Base-by-base conservation (phyloP, 2,797 vertebrate genomes). In the Syncerus caffer region DNA sequence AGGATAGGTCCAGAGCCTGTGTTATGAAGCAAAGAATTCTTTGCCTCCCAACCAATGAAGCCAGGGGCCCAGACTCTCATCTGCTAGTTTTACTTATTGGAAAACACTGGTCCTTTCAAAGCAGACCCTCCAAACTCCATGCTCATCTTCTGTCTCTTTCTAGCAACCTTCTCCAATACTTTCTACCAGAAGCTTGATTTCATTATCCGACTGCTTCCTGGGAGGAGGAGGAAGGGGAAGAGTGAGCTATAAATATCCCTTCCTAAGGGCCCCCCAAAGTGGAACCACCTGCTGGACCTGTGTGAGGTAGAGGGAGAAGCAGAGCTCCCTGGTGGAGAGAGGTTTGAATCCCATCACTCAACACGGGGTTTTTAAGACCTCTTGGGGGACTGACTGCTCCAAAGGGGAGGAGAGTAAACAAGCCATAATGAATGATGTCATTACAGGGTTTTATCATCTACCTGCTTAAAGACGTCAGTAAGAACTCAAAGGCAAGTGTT, bases 241-340 rank as follows among this genome's bases (percentile, higher is more conserved):
- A 2, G 4, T 0, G 8, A 83, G 74, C 87, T 92, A 96, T 96
- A 98, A 98, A 96, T 71, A 80, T 95, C 90, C 92, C 58, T 71
- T 96, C 95, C 90, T 60, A 97, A 98, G 93, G 91, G 92, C 15
- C 47, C 58, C 82, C 89, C 79, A 31, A 97, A 98, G 95, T 86
- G 12, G 80, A 98, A 11, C 53, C 74, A 90, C 60, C 79, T 97
- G 67, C 62, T 57, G 25, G 60, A 89, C 7, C 86, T n/a, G 34
- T 0, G 17, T 34, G 19, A 6, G 79, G n/a, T 29, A 23, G 47
- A 14, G 7, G 16, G 31, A 74, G 89, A 12, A 11, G 58, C n/a
- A 58, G 74, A 55, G 38, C n/a, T 23, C 9, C 1, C 17, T 57
- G 34, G 23, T 17, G 55, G 62, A 82, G 25, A 74, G 55, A 57